Conservation (phyloP, 1,140 invertebrate species). For the Trinorchestia longiramus region DNA sequence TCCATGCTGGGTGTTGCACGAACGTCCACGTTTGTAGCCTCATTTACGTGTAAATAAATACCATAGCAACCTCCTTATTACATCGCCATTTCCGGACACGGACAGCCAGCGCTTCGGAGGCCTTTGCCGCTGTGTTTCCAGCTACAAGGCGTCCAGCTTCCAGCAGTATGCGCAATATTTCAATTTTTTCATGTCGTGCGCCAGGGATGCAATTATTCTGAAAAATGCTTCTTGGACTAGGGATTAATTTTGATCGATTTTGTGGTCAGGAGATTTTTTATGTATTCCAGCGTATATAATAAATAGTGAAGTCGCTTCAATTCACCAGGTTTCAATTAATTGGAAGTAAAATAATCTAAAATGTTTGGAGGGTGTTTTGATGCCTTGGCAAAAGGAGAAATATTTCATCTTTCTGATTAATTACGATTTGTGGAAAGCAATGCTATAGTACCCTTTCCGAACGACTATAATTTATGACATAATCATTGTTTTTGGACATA, state of each 20-base stretch:
- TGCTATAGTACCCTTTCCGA: background rate
- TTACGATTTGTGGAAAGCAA: background rate
- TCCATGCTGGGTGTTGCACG: background rate
- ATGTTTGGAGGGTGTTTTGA: background rate
- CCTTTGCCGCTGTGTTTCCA: background rate
- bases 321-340: background rate
- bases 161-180: background rate
- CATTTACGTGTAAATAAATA: background rate
- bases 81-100: background rate
- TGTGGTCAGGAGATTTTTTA: background rate
- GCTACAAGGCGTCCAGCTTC: background rate
- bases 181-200: background rate
- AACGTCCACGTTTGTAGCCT: background rate
- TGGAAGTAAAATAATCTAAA: background rate
- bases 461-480: too few species aligned
- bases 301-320: background rate
- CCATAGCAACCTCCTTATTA: slow-evolving; percentile 28
- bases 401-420: background rate
- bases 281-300: background rate
- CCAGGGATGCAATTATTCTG: background rate
- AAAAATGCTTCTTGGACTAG: background rate
- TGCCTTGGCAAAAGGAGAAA: background rate
- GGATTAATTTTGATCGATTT: background rate
- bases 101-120: background rate
- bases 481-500: background rate